phyloP scores from a whole-genome alignment of 2,888 invertebrate species.

The Cyaniris semiargus region DNA sequence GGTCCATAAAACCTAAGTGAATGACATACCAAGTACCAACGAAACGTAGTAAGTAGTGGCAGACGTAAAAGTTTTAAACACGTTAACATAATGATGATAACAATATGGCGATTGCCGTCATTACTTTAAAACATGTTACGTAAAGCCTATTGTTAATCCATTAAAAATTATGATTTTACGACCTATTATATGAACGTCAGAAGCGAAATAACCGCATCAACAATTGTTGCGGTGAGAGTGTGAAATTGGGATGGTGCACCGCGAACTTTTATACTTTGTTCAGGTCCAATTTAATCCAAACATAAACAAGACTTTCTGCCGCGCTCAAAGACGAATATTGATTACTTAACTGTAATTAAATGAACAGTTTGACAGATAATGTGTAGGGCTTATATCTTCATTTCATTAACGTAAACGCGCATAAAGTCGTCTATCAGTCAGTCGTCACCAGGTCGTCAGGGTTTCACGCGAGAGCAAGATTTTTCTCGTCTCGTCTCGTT shows the following conservation, averaged over 20 bases:
- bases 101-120: background rate
- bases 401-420: too few species aligned
- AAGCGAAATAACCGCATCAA: slow-evolving; percentile 27
- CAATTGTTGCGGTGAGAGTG: slow-evolving; percentile 31
- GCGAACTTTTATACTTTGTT: slow-evolving; percentile 20
- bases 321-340: too few species aligned
- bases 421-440: too few species aligned
- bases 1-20: background rate
- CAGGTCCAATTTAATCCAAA: background rate
- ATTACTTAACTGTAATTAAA: too few species aligned
- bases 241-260: slow-evolving; percentile 29
- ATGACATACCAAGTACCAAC: background rate
- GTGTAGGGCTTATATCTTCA: too few species aligned
- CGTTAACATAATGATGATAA: background rate
- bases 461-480: too few species aligned
- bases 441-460: too few species aligned
- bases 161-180: background rate
- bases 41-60: background rate
- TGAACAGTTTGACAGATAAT: too few species aligned
- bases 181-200: slow-evolving; percentile 25
- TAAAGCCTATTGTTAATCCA: background rate
- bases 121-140: background rate
- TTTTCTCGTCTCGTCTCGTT: too few species aligned
- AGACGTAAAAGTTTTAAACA: background rate
- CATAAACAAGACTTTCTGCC: too few species aligned